Conservation (phyloP, 2,797 vertebrate genomes). For the Podarcis siculus region DNA sequence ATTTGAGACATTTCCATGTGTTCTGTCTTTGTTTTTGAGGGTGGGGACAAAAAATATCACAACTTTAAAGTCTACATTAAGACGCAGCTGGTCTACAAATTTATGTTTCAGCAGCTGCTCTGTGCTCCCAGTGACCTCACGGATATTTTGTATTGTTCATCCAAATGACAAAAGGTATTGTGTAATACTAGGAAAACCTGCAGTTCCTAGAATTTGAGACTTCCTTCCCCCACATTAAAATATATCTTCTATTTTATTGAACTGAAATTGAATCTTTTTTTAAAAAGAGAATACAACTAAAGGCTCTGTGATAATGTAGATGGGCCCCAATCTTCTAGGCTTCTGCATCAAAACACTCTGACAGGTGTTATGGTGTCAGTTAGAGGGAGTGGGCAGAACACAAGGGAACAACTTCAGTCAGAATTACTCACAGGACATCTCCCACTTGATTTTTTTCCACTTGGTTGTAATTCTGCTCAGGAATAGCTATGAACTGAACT, state of each 20-base stretch:
- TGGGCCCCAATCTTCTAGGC: no score
- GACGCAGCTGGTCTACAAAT: neutral
- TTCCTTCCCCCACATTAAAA: neutral
- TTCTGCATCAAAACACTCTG: neutral
- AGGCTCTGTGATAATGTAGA: neutral
- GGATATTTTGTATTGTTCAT: neutral
- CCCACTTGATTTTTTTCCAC: neutral
- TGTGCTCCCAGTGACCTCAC: neutral
- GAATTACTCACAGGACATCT: no score
- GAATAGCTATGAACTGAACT: neutral
- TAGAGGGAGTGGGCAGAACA: neutral
- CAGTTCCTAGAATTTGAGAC: neutral
- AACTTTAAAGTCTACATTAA: neutral
- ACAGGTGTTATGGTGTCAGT: neutral
- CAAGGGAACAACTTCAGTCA: neutral
- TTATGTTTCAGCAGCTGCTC: neutral
- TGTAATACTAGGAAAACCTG: neutral
- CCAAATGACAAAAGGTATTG: neutral
- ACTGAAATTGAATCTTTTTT: neutral
- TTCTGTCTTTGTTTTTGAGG: neutral
- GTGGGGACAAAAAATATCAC: neutral
- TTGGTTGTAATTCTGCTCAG: neutral
- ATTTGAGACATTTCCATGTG: neutral
- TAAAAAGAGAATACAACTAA: neutral
- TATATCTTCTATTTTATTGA: neutral